Conservation (phyloP, 2,888 invertebrate genomes). For the Heliconius charithonia region DNA sequence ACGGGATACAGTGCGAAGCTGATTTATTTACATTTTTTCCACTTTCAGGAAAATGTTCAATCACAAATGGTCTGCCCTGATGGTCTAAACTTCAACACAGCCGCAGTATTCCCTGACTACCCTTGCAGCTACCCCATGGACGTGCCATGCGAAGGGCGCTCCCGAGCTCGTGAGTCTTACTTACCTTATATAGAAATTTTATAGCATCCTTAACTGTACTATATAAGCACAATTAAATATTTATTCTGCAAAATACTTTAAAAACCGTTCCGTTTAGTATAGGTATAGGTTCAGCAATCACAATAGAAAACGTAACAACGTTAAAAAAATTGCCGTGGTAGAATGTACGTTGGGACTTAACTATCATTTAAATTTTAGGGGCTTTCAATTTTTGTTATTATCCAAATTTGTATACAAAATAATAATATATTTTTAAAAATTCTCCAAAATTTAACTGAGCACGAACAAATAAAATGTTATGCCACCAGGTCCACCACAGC, state of each 20-base stretch:
- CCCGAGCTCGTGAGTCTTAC: constrained; percentile 61
- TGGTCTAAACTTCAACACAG: constrained; percentile 87
- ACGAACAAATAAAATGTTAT: background rate
- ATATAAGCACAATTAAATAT: no score
- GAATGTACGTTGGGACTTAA: no score
- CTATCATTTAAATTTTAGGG: no score
- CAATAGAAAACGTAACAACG: no score
- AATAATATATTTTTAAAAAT: background rate
- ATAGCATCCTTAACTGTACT: no score
- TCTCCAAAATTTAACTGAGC: background rate
- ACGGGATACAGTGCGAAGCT: no score
- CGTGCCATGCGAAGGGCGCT: constrained; percentile 86
- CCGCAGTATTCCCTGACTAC: constrained; percentile 82
- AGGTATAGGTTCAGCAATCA: no score
- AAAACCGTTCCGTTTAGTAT: background rate
- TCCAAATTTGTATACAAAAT: background rate
- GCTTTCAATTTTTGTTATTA: no score
- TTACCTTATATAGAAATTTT: background rate
- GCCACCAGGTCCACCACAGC: constrained; percentile 84
- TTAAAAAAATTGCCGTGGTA: no score
- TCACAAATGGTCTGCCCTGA: constrained; percentile 88
- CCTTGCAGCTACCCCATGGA: constrained; percentile 91
- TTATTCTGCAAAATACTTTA: background rate
- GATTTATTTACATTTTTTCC: background rate
- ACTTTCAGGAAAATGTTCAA: constrained; percentile 81